Percentiles rank a stretch among this genome's conserved stretches.
phyloP scores from a whole-genome alignment of 2,113 vertebrate genomes.

The Pseudolaguvia tuberculata region DNA sequence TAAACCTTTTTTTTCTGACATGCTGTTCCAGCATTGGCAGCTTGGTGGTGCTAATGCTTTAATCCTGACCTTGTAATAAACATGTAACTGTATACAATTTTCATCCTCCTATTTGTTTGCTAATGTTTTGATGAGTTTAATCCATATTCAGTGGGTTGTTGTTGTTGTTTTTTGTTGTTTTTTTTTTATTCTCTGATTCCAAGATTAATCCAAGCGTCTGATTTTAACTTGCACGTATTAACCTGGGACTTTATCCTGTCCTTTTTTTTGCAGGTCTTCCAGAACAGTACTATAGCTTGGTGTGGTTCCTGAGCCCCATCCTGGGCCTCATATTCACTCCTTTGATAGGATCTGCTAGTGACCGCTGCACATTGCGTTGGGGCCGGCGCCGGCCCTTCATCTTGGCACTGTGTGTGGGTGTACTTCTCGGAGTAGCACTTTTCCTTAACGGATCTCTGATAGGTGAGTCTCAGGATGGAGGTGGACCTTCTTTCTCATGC shows the following conservation, averaged over 20 bases:
- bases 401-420: slow-evolving; percentile 86
- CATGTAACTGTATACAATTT: no score
- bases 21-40: no score
- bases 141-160: no score
- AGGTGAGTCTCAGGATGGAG: slow-evolving; percentile 65
- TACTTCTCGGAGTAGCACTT: slow-evolving; percentile 86
- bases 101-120: background rate
- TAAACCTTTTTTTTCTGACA: no score
- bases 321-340: slow-evolving; percentile 94
- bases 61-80: no score
- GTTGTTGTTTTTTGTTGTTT: no score
- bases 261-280: slow-evolving; percentile 80
- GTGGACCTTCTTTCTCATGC: background rate
- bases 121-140: no score
- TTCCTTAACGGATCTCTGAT: slow-evolving; percentile 95
- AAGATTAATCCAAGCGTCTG: background rate
- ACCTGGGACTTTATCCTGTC: background rate
- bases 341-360: slow-evolving; percentile 92
- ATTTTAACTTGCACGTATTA: background rate
- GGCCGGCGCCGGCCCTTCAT: slow-evolving; percentile 94
- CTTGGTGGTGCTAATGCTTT: no score
- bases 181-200: no score
- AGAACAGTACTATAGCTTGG: slow-evolving; percentile 98
- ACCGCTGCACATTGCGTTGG: slow-evolving; percentile 92
- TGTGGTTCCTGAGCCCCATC: slow-evolving; percentile 96